These are phyloP conservation scores for Caretta caretta DNA, from an alignment of 2,113 vertebrate species.

Conservation along the genomic window DNA sequence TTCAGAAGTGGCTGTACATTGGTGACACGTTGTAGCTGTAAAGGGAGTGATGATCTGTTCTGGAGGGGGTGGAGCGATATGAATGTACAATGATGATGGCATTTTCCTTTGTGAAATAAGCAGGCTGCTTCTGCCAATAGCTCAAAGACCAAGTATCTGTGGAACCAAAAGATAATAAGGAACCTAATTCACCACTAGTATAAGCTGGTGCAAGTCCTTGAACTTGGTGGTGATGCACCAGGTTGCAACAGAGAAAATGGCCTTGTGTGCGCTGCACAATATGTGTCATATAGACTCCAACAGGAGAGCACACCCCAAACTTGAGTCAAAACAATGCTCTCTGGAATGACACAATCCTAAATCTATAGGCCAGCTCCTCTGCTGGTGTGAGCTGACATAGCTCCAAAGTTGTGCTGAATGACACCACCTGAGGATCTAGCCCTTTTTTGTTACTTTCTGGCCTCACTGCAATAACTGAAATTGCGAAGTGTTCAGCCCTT, in stretches of 20 bases:
- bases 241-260: not conserved
- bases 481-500: accelerated
- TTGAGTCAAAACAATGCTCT: not conserved
- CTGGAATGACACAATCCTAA: not conserved
- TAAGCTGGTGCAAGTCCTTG: not conserved
- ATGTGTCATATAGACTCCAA: not conserved
- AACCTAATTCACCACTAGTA: not conserved
- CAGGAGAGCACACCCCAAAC: not conserved
- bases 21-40: accelerated
- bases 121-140: not conserved
- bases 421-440: too few species aligned
- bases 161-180: not conserved
- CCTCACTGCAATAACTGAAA: accelerated
- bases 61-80: accelerated
- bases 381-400: not conserved
- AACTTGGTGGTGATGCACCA: not conserved
- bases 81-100: accelerated
- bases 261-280: not conserved
- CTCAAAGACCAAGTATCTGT: not conserved
- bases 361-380: not conserved
- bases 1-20: not conserved
- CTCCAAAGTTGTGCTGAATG: not conserved
- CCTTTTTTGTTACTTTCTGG: not conserved
- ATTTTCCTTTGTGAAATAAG: not conserved
- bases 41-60: not conserved